A percentile compares a stretch with the other conserved stretches of the same genome.
phyloP scores from a whole-genome alignment of 2,113 vertebrate genomes.

The Rhinoderma darwinii region DNA sequence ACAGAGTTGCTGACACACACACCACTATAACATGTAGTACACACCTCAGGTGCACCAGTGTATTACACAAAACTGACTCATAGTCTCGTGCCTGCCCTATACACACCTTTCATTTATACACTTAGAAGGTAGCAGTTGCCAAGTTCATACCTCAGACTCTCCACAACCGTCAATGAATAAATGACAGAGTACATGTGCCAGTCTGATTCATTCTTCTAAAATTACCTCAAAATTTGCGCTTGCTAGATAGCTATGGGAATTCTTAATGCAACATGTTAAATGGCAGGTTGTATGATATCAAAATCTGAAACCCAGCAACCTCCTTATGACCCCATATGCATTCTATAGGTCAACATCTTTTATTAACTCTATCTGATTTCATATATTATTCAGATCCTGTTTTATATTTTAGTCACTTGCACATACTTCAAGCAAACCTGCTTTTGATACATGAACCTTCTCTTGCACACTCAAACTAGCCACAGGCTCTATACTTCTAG shows the following conservation, averaged over 20 bases:
- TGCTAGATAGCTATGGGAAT: background rate
- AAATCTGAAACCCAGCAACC: background rate
- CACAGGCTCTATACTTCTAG: slow-evolving; percentile 21
- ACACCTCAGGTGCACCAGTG: background rate
- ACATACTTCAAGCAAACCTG: slow-evolving; percentile 28
- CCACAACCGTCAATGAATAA: background rate
- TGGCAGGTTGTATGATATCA: background rate
- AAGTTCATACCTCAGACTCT: background rate
- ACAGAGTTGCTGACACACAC: background rate
- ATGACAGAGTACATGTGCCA: background rate
- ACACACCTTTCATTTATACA: background rate
- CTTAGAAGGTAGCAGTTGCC: background rate
- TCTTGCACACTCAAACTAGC: slow-evolving; percentile 41
- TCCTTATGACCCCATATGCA: background rate
- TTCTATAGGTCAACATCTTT: slow-evolving; percentile 30
- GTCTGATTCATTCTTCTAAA: background rate
- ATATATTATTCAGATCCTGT: slow-evolving; percentile 24
- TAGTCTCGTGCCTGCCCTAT: background rate
- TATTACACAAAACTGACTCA: background rate
- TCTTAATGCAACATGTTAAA: background rate
- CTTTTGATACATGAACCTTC: slow-evolving; percentile 3
- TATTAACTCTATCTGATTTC: background rate
- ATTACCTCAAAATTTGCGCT: background rate
- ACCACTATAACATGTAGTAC: background rate
- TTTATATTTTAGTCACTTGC: slow-evolving; percentile 44